Conservation (phyloP, 2,888 invertebrate species). For the Lydus trimaculatus region DNA sequence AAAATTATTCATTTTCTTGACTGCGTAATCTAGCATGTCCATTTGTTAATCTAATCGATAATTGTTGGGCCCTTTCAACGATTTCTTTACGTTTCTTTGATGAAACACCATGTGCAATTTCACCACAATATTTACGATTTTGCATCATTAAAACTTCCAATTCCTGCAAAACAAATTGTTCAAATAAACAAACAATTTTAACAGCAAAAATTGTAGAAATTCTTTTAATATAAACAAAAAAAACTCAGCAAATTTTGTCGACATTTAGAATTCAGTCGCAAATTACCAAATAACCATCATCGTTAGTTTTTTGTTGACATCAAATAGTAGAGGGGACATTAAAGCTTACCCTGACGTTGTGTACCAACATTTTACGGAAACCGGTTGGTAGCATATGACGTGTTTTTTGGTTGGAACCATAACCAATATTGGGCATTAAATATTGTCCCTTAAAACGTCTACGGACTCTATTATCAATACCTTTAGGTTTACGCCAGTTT, state of each 20-base stretch:
- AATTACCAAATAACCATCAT: conserved; percentile 59
- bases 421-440: conserved; percentile 99
- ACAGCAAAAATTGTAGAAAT: not conserved
- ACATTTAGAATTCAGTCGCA: conserved; percentile 57
- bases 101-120: conserved; percentile 97
- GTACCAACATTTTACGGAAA: conserved; percentile 93
- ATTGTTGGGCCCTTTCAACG: conserved; percentile 95
- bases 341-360: conserved; percentile 77
- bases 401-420: conserved; percentile 94
- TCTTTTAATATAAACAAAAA: not conserved
- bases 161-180: conserved; percentile 72
- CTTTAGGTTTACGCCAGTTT: conserved; percentile 99
- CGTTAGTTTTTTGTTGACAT: conserved; percentile 13
- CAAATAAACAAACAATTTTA: not conserved
- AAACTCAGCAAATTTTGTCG: conserved; percentile 48
- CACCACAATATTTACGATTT: conserved; percentile 96
- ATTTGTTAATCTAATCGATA: conserved; percentile 95
- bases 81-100: conserved; percentile 97
- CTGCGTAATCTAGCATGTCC: conserved; percentile 95
- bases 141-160: conserved; percentile 99
- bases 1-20: conserved; percentile 95
- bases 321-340: not conserved
- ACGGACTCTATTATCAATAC: conserved; percentile 99
- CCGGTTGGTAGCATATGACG: conserved; percentile 98
- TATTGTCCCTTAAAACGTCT: conserved; percentile 99